These are phyloP conservation scores for Psylliodes chrysocephalus DNA, from an alignment of 2,888 invertebrate genomes.

Conservation along the genomic window DNA sequence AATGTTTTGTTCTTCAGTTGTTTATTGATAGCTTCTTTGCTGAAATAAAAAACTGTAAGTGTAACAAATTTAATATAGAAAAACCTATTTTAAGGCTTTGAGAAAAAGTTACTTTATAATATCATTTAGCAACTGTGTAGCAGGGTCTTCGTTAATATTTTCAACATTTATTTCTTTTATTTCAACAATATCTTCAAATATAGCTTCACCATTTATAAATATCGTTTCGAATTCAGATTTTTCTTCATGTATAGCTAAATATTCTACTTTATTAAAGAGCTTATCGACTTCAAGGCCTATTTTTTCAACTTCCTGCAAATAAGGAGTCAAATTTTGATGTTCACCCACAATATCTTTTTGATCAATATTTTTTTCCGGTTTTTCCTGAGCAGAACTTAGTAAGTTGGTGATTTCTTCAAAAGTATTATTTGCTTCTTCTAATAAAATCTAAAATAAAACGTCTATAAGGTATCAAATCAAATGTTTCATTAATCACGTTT, in stretches of 20 bases:
- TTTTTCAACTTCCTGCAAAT: slow-evolving; percentile 17
- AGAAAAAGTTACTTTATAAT: slow-evolving; percentile 43
- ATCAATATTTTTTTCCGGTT: not conserved
- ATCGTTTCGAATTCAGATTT: slow-evolving; percentile 46
- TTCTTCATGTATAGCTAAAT: slow-evolving; percentile 26
- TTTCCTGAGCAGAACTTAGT: not conserved
- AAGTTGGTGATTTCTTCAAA: not conserved
- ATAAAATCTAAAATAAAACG: not conserved
- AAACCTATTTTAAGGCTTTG: not conserved
- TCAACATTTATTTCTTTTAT: slow-evolving; percentile 47
- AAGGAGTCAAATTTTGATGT: slow-evolving; percentile 9
- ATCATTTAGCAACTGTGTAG: slow-evolving; percentile 55
- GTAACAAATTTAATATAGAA: slow-evolving; percentile 1
- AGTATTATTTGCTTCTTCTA: not conserved
- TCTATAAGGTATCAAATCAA: no score
- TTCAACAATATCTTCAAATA: slow-evolving; percentile 49
- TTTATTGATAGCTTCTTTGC: slow-evolving; percentile 45
- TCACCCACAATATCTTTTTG: not conserved
- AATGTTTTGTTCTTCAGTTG: slow-evolving; percentile 57
- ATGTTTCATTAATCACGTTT: no score
- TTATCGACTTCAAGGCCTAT: slow-evolving; percentile 29
- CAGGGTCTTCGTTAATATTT: slow-evolving; percentile 56
- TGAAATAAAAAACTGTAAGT: slow-evolving; percentile 35
- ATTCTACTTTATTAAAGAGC: slow-evolving; percentile 43
- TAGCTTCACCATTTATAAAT: slow-evolving; percentile 57